Conservation (phyloP, 2,797 vertebrate species). For the Betta splendens region DNA sequence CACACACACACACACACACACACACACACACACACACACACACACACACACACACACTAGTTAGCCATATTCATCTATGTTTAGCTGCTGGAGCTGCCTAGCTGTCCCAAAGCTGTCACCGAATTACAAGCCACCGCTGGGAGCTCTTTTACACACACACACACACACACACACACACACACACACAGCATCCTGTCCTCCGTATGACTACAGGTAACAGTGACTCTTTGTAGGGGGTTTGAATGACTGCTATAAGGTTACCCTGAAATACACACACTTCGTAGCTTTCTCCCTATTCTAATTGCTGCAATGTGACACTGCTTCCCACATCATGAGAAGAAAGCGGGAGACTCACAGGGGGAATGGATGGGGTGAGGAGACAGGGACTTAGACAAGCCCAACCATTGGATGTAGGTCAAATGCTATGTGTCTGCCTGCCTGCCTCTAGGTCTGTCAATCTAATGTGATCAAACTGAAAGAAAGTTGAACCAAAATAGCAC, state of each 20-base stretch:
- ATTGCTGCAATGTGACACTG: slow-evolving; percentile 74
- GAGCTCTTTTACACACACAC: slow-evolving; percentile 32
- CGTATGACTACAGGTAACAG: slow-evolving; percentile 60
- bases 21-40: slow-evolving; percentile 27
- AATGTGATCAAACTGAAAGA: not conserved
- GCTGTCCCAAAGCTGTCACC: slow-evolving; percentile 62
- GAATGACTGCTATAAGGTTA: slow-evolving; percentile 75
- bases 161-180: slow-evolving; percentile 26
- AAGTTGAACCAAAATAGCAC: not conserved
- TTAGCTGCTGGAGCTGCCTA: slow-evolving; percentile 61
- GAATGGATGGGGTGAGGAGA: slow-evolving; percentile 17
- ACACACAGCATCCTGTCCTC: slow-evolving; percentile 6
- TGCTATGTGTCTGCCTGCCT: not conserved
- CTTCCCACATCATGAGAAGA: slow-evolving; percentile 61
- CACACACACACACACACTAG: slow-evolving; percentile 37
- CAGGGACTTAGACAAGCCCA: slow-evolving; percentile 7
- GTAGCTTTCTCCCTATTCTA: slow-evolving; percentile 53
- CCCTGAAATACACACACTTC: slow-evolving; percentile 48
- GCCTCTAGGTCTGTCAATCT: not conserved
- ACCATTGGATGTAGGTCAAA: slow-evolving; percentile 53
- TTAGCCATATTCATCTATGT: slow-evolving; percentile 64
- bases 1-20: slow-evolving; percentile 25
- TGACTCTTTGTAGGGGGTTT: slow-evolving; percentile 68
- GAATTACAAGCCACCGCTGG: slow-evolving; percentile 49
- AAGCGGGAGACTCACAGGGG: slow-evolving; percentile 28